Conservation (phyloP, 2,888 invertebrate genomes). For the Drosophila demipolita region DNA sequence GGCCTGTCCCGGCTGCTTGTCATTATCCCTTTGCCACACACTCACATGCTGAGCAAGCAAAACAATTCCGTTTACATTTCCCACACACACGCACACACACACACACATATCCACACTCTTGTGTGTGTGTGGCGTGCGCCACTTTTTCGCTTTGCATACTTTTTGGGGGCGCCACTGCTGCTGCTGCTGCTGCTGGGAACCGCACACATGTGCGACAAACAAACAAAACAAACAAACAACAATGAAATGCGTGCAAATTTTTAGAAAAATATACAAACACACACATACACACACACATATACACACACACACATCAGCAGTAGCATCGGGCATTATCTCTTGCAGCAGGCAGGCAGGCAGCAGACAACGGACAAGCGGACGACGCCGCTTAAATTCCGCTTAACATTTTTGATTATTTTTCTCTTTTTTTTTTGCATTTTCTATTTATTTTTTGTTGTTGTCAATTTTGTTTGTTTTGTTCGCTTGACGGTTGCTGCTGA, state of each 20-base stretch:
- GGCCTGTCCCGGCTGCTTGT: conserved; percentile 58
- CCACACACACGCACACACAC: conserved; percentile 52
- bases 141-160: conserved; percentile 71
- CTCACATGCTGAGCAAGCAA: conserved; percentile 68
- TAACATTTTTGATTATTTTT: conserved; percentile 70
- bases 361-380: conserved; percentile 24
- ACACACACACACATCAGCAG: background rate
- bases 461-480: conserved; percentile 63
- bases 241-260: conserved; percentile 80
- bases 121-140: conserved; percentile 61
- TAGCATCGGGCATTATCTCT: conserved; percentile 63
- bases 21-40: conserved; percentile 74
- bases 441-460: conserved; percentile 21
- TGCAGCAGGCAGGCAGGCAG: conserved; percentile 59
- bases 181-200: conserved; percentile 58
- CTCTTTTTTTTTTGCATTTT: conserved; percentile 19
- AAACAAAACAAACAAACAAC: conserved; percentile 60
- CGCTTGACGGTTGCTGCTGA: conserved; percentile 40
- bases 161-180: conserved; percentile 56
- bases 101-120: background rate
- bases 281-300: conserved; percentile 28
- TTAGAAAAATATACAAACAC: conserved; percentile 76
- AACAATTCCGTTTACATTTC: conserved; percentile 80
- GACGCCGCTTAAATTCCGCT: conserved; percentile 74
- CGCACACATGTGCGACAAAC: conserved; percentile 75